These are phyloP conservation scores for Rhinoderma darwinii DNA, from an alignment of 2,113 vertebrate species.

Conservation along the genomic window DNA sequence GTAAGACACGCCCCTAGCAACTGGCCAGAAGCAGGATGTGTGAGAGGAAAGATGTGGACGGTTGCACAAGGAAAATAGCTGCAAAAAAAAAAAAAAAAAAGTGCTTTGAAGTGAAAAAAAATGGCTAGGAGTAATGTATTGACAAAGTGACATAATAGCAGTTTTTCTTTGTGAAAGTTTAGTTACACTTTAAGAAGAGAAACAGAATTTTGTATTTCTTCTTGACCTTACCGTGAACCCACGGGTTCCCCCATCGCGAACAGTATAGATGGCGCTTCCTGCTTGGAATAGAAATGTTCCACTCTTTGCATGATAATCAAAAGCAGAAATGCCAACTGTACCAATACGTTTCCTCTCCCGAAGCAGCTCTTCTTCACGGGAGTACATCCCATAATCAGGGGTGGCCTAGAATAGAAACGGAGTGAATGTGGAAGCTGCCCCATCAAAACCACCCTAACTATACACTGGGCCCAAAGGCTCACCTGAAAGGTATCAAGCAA, in stretches of 20 bases:
- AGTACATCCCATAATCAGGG: constrained; percentile 84
- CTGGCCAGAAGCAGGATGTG: too few relatives aligned
- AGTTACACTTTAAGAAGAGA: too few relatives aligned
- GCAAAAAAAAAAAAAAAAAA: too few relatives aligned
- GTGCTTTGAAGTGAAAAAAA: too few relatives aligned
- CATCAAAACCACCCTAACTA: too few relatives aligned
- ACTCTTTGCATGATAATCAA: constrained; percentile 78
- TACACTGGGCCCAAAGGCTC: background rate
- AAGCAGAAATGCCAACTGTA: constrained; percentile 79
- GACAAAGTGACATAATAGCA: too few relatives aligned
- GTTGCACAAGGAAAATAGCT: too few relatives aligned
- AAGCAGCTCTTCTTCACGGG: constrained; percentile 79
- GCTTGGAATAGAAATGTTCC: constrained; percentile 82
- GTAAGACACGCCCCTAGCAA: too few relatives aligned
- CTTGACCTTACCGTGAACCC: constrained; percentile 79
- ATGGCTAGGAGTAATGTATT: too few relatives aligned
- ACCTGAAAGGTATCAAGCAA: constrained; percentile 84
- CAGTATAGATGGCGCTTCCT: constrained; percentile 76
- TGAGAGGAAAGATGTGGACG: too few relatives aligned
- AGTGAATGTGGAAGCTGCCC: background rate
- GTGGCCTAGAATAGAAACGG: constrained; percentile 71
- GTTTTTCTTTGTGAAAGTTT: too few relatives aligned
- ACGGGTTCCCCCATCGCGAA: constrained; percentile 78
- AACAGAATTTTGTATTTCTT: background rate
- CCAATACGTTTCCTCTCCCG: constrained; percentile 82